A percentile compares a stretch with the other conserved stretches of the same genome.
These are phyloP conservation scores for Ectemnius cavifrons DNA, from an alignment of 2,888 invertebrate species.

Conservation along the genomic window DNA sequence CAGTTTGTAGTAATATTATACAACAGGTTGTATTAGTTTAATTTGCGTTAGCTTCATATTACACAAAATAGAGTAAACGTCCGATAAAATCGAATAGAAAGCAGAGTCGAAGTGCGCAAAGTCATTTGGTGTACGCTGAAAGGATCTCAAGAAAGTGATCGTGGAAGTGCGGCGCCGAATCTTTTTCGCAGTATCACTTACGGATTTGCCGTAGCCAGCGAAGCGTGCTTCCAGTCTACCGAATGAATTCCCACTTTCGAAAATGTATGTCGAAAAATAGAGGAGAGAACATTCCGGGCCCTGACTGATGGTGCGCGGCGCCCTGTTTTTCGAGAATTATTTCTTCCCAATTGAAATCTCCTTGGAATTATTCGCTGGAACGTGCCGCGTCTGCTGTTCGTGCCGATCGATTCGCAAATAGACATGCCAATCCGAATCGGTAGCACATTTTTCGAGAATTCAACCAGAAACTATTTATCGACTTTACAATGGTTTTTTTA, in stretches of 20 bases:
- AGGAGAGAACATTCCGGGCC: constrained; percentile 6
- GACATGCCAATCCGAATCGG: too few relatives aligned
- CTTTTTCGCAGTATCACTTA: constrained; percentile 19
- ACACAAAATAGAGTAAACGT: too few relatives aligned
- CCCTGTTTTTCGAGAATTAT: constrained; percentile 16
- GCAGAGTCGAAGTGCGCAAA: constrained; percentile 1
- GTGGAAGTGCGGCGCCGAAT: constrained; percentile 12
- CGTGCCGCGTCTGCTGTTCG: not conserved
- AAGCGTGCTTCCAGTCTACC: constrained; percentile 11
- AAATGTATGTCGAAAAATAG: constrained; percentile 61
- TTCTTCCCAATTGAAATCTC: constrained; percentile 1
- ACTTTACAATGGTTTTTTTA: too few relatives aligned
- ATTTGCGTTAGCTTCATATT: too few relatives aligned
- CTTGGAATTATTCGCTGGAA: constrained; percentile 4
- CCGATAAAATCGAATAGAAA: too few relatives aligned
- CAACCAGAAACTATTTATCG: not conserved
- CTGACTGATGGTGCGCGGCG: constrained; percentile 4
- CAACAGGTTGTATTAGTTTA: too few relatives aligned
- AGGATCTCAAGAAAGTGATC: constrained; percentile 19
- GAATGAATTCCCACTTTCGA: constrained; percentile 64
- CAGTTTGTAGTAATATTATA: too few relatives aligned
- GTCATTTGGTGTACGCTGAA: constrained; percentile 11
- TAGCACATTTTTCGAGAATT: not conserved
- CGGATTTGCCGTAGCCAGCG: constrained; percentile 55
- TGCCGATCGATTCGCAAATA: not conserved